Conservation (phyloP, 2,797 vertebrate genomes). For the Paramormyrops hopkinsi region DNA sequence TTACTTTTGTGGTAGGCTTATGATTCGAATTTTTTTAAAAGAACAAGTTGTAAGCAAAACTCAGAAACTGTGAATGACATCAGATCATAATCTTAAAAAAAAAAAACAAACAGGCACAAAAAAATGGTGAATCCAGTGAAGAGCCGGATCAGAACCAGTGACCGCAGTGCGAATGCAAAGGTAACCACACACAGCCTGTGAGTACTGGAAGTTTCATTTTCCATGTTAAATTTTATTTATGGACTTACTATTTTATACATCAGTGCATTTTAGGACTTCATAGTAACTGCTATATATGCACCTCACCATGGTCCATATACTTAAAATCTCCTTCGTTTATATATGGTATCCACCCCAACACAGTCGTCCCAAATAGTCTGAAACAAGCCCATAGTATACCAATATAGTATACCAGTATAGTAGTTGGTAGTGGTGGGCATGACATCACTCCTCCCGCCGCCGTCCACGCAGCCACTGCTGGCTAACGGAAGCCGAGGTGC, state of each 20-base stretch:
- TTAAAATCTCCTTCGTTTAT: background rate
- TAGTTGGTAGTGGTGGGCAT: background rate
- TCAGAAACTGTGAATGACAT: background rate
- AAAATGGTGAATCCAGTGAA: background rate
- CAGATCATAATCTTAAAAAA: background rate
- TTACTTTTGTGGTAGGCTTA: background rate
- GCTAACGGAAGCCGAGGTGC: background rate
- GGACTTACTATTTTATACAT: background rate
- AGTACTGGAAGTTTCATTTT: background rate
- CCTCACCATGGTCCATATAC: background rate
- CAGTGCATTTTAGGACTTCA: background rate
- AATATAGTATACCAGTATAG: background rate
- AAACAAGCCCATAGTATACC: background rate
- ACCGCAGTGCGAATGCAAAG: background rate
- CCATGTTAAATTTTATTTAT: background rate
- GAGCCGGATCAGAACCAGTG: background rate
- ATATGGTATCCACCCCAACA: background rate
- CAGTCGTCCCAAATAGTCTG: background rate
- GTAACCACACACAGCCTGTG: background rate
- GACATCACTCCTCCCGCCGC: background rate
- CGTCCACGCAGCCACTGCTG: background rate
- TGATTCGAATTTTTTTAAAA: background rate
- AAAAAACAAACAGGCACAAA: background rate
- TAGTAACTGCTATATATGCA: background rate
- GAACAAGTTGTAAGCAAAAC: background rate